Evolutionary conservation across 2,113 vertebrate genomes (phyloP), one percentile per base, ranked within the genome.

Genomic region (Forbesichthys agassizii): DNA sequence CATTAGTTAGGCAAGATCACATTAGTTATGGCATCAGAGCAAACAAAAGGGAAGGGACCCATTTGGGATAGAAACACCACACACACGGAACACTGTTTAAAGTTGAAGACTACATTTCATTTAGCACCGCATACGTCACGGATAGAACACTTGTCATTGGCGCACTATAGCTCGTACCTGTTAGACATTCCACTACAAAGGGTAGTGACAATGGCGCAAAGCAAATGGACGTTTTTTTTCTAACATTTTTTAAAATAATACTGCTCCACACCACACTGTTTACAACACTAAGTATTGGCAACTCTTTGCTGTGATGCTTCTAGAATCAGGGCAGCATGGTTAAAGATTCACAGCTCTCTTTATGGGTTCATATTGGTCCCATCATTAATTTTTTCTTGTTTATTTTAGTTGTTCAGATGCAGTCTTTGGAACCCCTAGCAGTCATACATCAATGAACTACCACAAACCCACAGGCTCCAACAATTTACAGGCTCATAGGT

Each of bases 61-160:
- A 71, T 65, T 74, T 16, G 64, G 47, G 10, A 53, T 54, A 61
- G n/a, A 46, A 66, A 68, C 13, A 42, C 33, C 66, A 74, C 58
- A 73, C 69, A 88, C 61, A 71, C 56, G 53, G 49, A 81, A 84
- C 73, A 84, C 56, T n/a, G 56, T 72, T 80, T 83, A 63, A 84
- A 64, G 76, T 77, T 56, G 63, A 74, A 79, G 66, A 74, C 55
- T 59, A 86, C 53, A 63, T 82, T 66, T 84, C 66, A 64, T 77
- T 78, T 88, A 93, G 90, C 91, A 92, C 90, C 91, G 57, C 83
- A 77, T 80, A 59, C 74, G 69, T 66, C 58, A 80, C 70, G 80
- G 62, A 71, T 79, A 77, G 75, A 72, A 77, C 61, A 78, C 65
- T 65, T 65, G 48, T 71, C 69, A 80, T 53, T 66, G 71, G 61